Conservation (phyloP, 2,888 invertebrate species). For the Drosophila fungiperda region DNA sequence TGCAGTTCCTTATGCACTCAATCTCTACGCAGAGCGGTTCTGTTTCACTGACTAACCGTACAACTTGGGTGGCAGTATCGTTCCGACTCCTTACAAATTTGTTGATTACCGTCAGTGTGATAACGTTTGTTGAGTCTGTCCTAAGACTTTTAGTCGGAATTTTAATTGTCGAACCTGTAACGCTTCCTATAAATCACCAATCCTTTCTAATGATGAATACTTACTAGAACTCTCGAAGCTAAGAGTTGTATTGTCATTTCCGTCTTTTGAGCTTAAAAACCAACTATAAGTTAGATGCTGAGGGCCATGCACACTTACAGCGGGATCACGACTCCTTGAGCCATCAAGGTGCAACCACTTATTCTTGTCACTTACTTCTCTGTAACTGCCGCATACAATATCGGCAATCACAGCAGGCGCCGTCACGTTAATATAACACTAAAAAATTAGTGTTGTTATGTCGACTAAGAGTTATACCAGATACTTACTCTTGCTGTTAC, state of each 20-base stretch:
- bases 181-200: background rate
- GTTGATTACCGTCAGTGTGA: conserved; percentile 19
- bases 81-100: background rate
- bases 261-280: conserved; percentile 1
- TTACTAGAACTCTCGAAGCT: conserved; percentile 10
- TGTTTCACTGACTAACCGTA: background rate
- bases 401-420: conserved; percentile 16
- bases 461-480: background rate
- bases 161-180: conserved; percentile 14
- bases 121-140: background rate
- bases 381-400: conserved; percentile 31
- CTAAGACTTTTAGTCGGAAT: conserved; percentile 10
- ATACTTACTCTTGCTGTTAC: conserved; percentile 17
- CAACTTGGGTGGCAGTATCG: conserved; percentile 5
- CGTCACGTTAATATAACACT: conserved; percentile 42
- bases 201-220: background rate
- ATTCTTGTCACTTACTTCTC: conserved; percentile 4
- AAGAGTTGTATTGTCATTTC: background rate
- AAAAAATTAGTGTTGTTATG: background rate
- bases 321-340: conserved; percentile 40
- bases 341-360: conserved; percentile 31
- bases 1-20: conserved; percentile 42
- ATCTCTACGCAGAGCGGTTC: conserved; percentile 10
- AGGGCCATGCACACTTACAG: background rate
- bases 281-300: conserved; percentile 33